Base-by-base conservation (phyloP, 2,797 vertebrate genomes). In the Chromobotia macracanthus region DNA sequence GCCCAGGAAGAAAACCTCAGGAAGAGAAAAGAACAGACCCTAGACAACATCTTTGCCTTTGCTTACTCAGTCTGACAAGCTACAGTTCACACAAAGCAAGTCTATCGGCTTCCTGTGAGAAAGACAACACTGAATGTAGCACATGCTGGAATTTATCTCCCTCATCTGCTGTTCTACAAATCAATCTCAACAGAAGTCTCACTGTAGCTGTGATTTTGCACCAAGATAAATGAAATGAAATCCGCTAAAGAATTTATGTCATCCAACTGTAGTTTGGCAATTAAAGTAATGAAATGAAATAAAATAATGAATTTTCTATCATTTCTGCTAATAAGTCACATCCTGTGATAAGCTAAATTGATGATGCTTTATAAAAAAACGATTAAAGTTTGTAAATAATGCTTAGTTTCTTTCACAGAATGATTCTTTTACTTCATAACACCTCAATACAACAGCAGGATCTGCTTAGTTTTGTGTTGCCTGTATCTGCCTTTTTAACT, bases 11-110 rank as follows among this genome's bases (percentile, higher is more conserved):
- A 61, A 64, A 72, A 46, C 31, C 31, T 46, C 68, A 19, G 18
- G 31, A 56, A 69, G 38, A 60, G 77, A 61, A 74, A 23, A 58
- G 23, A 70, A 51, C 75, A 65, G n/a, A 19, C 18, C 72, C 60
- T 64, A 77, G 60, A 58, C 25, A 70, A 72, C 72, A 67, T 58
- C 35, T 80, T 41, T 1, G 12, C 61, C n/a, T 58, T 31, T 41
- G 48, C 58, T 72, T 72, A 56, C 46, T 75, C 53, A 31, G 21
- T 31, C 21, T 64, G 56, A 75, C 51, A 75, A 66, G 19, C 41
- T 53, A 71, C 51, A 41, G 74, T 58, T 56, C 23, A 31, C 31
- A 75, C 41, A 72, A 72, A 71, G 35, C 35, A 48, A 18, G 50
- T 69, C 23, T 69, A 41, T 46, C n/a, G 56, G 28, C 60, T 64